A percentile compares a stretch with the other conserved stretches of the same genome.
Conservation (phyloP, 2,113 vertebrate genomes). For the Haemorhous mexicanus region DNA sequence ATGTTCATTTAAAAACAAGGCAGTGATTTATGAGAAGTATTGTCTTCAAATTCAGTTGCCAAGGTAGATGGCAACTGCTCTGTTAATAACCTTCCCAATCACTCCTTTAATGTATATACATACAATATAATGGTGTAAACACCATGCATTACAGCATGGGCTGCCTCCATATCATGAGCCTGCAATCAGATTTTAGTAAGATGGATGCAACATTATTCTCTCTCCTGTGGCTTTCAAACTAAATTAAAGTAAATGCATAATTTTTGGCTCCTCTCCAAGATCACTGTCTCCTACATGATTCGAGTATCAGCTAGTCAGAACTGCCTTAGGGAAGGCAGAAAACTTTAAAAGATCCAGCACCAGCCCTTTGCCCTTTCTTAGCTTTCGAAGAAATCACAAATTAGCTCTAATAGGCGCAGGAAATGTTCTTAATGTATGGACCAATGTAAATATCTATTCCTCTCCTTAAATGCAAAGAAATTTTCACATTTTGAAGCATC, state of each 20-base stretch:
- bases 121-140: neutral
- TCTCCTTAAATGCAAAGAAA: neutral
- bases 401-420: neutral
- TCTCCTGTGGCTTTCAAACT: neutral
- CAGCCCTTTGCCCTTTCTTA: neutral
- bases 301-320: neutral
- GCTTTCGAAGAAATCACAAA: neutral
- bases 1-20: neutral
- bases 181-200: neutral
- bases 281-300: neutral
- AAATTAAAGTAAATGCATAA: neutral
- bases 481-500: neutral
- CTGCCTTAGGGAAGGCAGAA: neutral
- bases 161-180: neutral
- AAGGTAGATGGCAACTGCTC: neutral
- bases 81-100: neutral
- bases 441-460: neutral
- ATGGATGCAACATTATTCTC: neutral
- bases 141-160: neutral
- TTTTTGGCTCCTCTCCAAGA: neutral
- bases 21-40: neutral
- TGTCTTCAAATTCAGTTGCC: neutral
- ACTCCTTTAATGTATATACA: neutral
- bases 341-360: neutral
- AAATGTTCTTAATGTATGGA: neutral